These are phyloP conservation scores for Nebria brevicollis DNA, from an alignment of 2,888 invertebrate genomes.

Conservation along the genomic window DNA sequence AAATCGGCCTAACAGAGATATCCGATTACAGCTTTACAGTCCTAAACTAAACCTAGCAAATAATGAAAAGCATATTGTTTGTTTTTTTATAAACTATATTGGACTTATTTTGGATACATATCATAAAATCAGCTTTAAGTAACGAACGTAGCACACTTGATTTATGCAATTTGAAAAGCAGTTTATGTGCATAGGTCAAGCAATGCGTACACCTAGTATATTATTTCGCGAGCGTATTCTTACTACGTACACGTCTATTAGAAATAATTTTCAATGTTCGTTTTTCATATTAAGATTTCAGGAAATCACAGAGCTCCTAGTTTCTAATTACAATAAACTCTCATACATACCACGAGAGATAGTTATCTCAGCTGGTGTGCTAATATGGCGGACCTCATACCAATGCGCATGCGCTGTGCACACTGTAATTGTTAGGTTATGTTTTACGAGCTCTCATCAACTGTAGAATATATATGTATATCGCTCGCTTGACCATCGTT, in stretches of 20 bases:
- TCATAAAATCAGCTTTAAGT: no score
- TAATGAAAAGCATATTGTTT: no score
- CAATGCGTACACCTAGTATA: not conserved
- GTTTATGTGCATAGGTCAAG: not conserved
- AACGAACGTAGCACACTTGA: not conserved
- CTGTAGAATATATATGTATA: not conserved
- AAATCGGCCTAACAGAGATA: no score
- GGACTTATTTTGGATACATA: no score
- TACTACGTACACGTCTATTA: constrained; percentile 4
- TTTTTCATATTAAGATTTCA: constrained; percentile 31
- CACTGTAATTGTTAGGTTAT: constrained; percentile 12
- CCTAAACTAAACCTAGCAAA: no score
- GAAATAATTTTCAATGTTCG: constrained; percentile 2
- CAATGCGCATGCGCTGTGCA: constrained; percentile 10
- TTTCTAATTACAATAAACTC: constrained; percentile 37
- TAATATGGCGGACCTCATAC: constrained; percentile 32
- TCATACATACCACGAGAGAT: not conserved
- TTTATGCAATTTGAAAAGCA: not conserved
- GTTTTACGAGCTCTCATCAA: constrained; percentile 14
- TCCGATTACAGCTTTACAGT: no score
- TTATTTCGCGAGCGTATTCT: constrained; percentile 2
- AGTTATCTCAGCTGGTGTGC: constrained; percentile 32
- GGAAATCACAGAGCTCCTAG: constrained; percentile 25
- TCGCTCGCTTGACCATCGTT: not conserved
- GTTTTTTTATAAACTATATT: no score